Base-by-base conservation (phyloP, 1,140 invertebrate genomes). In the Chironomus striatipennis region DNA sequence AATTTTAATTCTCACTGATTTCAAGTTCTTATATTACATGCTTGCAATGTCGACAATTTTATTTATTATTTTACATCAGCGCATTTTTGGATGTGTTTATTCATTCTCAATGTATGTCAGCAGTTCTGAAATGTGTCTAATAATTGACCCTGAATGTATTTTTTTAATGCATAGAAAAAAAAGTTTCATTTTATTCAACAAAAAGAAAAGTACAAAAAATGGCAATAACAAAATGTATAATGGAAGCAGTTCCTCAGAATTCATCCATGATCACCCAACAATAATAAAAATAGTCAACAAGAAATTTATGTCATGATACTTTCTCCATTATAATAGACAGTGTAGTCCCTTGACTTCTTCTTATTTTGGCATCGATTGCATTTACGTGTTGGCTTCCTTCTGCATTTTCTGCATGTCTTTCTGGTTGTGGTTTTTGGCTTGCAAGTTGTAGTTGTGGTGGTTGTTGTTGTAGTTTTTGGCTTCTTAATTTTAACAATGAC, bases 401-500 rank as follows among this genome's bases (percentile, higher is more conserved):
- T 17, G 18, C 65, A 70, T 18, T 18, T 20, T 21, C 17, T 70
- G 65, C 65, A 70, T 70, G 65, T 15, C 6, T 21, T 70, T 70
- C 18, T 70, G 10, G 65, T 70, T 10, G 65, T 20, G 20, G 24
- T 34, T 34, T 7, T 70, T 70, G 65, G 5, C 9, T 17, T 18
- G 7, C 5, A 17, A 0, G 65, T 70, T 70, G 65, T 70, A 10
- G 65, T 70, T 8, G 65, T 21, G 2, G 65, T 70, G 7, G 65
- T 70, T 20, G 65, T 70, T 1, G 65, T 70, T 20, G 65, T 70
- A 2, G 18, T 70, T 21, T 17, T 17, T 17, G 65, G 20, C 18
- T 70, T 70, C 17, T 21, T 70, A 70, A 70, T 70, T 70, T 21
- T 70, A 0, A 70, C 65, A 70, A 70, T 70, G 18, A 70, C 65